These are phyloP conservation scores for Gallinago undulata DNA, from an alignment of 2,113 vertebrate species.

Conservation along the genomic window DNA sequence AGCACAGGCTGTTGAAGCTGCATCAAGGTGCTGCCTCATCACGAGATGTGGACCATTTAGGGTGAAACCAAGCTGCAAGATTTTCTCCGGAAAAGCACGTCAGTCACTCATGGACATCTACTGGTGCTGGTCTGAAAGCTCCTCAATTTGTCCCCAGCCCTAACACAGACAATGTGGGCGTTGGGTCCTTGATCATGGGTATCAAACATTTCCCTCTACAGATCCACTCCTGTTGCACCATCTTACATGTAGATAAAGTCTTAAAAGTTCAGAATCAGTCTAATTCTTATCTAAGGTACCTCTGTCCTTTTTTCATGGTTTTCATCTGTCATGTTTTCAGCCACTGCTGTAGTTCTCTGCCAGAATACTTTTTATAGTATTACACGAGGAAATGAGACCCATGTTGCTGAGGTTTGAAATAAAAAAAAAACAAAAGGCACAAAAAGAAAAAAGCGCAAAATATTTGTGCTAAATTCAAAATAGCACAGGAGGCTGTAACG, in stretches of 20 bases:
- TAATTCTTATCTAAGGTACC: background rate
- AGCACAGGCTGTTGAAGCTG: background rate
- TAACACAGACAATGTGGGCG: background rate
- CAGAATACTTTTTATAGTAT: background rate
- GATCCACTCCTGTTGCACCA: background rate
- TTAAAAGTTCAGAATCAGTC: background rate
- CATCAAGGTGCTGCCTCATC: background rate
- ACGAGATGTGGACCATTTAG: rapidly evolving
- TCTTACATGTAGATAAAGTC: background rate
- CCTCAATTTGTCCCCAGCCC: background rate
- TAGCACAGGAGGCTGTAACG: background rate
- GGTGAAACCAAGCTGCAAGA: background rate
- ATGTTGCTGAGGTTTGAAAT: background rate
- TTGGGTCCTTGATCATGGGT: background rate
- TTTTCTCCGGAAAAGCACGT: background rate
- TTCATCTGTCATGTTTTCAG: background rate
- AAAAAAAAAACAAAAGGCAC: too few relatives aligned
- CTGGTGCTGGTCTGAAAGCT: background rate
- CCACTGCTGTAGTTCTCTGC: background rate
- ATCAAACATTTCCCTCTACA: background rate
- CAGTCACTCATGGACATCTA: background rate
- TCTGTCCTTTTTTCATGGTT: background rate
- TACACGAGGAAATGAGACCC: background rate
- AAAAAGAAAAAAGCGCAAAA: background rate
- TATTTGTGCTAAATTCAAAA: background rate